Evolutionary conservation across 2,113 vertebrate genomes (phyloP), one percentile per base, ranked within the genome.

Genomic region (Hucho hucho): DNA sequence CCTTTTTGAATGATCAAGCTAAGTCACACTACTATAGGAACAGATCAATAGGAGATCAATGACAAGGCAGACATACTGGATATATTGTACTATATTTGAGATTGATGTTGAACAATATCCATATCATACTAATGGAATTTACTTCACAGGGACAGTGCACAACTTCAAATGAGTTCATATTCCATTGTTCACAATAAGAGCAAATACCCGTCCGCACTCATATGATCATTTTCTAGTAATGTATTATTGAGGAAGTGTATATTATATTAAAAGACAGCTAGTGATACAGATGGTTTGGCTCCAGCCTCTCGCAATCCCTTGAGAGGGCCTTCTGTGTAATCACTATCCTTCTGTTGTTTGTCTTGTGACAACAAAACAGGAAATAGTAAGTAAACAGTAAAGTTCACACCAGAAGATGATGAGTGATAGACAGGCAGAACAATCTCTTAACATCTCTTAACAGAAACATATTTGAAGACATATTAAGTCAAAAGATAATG

Each of bases 1-100:
- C 63, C 70, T 85, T 87, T 82, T 85, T 85, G 88, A 75, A 89
- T 83, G 72, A 82, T 22, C 25, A 13, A 14, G 29, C 53, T 65
- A 53, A 32, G 53, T 59, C 58, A 63, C 70, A 70, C 64, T 25
- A 73, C 53, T 29, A 72, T 63, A 79, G 75, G 16, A 13, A 3
- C 4, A 26, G 64, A 25, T 80, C 7, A 13, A 18, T 24, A 5
- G n/a, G 11, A 25, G 25, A n/a, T 49, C 58, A 9, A 0, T 75
- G 66, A 82, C 24, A 3, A 75, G 32, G 64, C 32, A 59, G 46
- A 69, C 0, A 11, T 67, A 6, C 5, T 63, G 49, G 49, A 16
- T 14, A 53, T 53, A 53, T 6, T 5, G 3, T 16, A 53, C 49
- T 53, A 18, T 13, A 18, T 84, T 79, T 43, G 67, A 75, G 46